Evolutionary conservation across 2,113 vertebrate genomes (phyloP).

Genomic region (Periophthalmodon schlosseri): DNA sequence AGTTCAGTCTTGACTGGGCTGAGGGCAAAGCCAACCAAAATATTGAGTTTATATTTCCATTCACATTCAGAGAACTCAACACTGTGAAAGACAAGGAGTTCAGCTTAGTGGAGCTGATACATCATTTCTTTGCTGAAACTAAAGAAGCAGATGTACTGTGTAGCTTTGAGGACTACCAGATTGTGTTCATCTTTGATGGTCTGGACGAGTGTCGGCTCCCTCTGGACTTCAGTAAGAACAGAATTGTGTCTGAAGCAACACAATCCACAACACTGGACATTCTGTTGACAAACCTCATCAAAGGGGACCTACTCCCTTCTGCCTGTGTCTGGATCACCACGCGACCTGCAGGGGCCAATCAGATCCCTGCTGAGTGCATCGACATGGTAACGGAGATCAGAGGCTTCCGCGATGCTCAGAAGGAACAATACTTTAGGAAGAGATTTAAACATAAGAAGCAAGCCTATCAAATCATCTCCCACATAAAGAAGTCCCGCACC

Average conservation of each 20-base stretch:
- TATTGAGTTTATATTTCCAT: constrained; percentile 26
- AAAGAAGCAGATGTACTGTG: constrained; percentile 14
- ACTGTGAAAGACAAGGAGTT: constrained; percentile 16
- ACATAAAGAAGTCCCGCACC: constrained; percentile 18
- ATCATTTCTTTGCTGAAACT: constrained; percentile 17
- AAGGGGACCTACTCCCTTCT: constrained; percentile 18
- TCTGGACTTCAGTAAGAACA: constrained; percentile 2
- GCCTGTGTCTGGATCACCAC: constrained; percentile 23
- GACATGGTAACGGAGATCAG: constrained; percentile 15
- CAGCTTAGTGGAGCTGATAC: constrained; percentile 19
- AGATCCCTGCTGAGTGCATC: not conserved
- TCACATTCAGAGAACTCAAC: constrained; percentile 9
- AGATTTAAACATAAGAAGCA: constrained; percentile 8
- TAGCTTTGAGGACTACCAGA: not conserved
- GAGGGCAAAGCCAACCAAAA: constrained; percentile 35
- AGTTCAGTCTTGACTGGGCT: constrained; percentile 53
- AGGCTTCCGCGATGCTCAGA: constrained; percentile 21
- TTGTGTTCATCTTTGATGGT: constrained; percentile 8
- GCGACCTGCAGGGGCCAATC: constrained; percentile 11
- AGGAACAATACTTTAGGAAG: constrained; percentile 23
- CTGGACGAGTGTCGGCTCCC: constrained; percentile 9
- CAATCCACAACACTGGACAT: not conserved
- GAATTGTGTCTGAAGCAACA: constrained; percentile 5
- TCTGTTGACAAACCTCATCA: constrained; percentile 13
- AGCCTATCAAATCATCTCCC: constrained; percentile 1